These are phyloP conservation scores for Acanthochromis polyacanthus DNA, from an alignment of 2,113 vertebrate genomes.

Conservation along the genomic window DNA sequence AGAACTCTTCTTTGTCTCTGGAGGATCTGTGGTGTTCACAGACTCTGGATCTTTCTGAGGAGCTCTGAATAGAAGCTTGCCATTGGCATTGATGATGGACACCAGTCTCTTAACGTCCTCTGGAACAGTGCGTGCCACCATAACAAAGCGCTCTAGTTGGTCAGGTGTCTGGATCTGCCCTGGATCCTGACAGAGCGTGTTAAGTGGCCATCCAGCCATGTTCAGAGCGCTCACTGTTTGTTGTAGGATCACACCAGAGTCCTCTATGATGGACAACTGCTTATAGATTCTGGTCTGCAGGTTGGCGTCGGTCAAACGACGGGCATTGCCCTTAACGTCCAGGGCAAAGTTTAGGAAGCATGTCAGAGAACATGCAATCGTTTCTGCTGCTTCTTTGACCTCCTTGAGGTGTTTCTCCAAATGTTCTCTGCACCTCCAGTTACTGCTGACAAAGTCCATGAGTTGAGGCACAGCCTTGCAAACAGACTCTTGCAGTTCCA, in stretches of 20 bases:
- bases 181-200: slow-evolving; percentile 84
- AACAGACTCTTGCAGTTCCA: slow-evolving; percentile 87
- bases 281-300: slow-evolving; percentile 89
- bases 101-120: slow-evolving; percentile 93
- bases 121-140: slow-evolving; percentile 91
- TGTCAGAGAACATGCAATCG: slow-evolving; percentile 81
- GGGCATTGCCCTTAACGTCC: slow-evolving; percentile 82
- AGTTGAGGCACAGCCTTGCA: slow-evolving; percentile 84
- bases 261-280: slow-evolving; percentile 88
- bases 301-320: slow-evolving; percentile 83
- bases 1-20: slow-evolving; percentile 33
- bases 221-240: slow-evolving; percentile 85
- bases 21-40: slow-evolving; percentile 22
- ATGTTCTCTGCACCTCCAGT: slow-evolving; percentile 89
- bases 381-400: slow-evolving; percentile 85
- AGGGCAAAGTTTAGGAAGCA: slow-evolving; percentile 89
- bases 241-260: slow-evolving; percentile 89
- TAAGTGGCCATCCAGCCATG: slow-evolving; percentile 86
- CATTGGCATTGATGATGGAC: slow-evolving; percentile 94
- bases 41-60: slow-evolving; percentile 69
- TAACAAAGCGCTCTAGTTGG: slow-evolving; percentile 93
- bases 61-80: slow-evolving; percentile 91
- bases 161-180: slow-evolving; percentile 84
- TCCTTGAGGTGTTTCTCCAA: slow-evolving; percentile 87
- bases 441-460: slow-evolving; percentile 94